Evolutionary conservation across 1,140 invertebrate genomes (phyloP), one percentile per base, ranked within the genome.

Genomic region (Drosophila hydei): DNA sequence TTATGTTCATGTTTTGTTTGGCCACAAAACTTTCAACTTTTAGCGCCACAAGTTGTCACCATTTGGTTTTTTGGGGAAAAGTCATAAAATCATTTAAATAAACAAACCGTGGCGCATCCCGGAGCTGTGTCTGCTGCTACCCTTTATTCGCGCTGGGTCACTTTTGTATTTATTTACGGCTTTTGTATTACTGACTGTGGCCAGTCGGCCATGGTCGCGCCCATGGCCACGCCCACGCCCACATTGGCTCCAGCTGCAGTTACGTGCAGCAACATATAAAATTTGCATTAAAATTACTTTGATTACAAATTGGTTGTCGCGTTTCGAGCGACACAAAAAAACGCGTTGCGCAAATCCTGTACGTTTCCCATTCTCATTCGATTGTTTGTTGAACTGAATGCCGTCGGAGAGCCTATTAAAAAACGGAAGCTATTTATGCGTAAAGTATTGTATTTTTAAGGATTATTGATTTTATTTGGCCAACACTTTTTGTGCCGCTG

Each of bases 211-310:
- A 19, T 30, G 18, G 36, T 12, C 11, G 33, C 11, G 33, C n/a
- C 36, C 30, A 12, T 11, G 38, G 1, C 42, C 25, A 48, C 7
- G 14, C 38, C 42, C 54, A 73, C 65, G 72, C 56, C 72, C 47
- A 56, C 45, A 16, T 54, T 23, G 73, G 45, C 47, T 47, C 25
- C 61, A 59, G 52, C 56, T 65, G 71, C 52, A 52, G 60, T 70
- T 75, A 71, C 81, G 81, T 85, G 74, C 77, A 67, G 61, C 75
- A 75, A 78, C 74, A 85, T 78, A 87, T 87, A 87, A 80, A 87
- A 87, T 87, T 87, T 87, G 81, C 77, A 87, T 87, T 87, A 87
- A 87, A 87, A 87, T 87, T 75, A 87, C 80, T 87, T 87, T 87
- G 81, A 87, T 87, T 87, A 80, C 81, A 87, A 87, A 87, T 87